A percentile compares a stretch with the other conserved stretches of the same genome.
Evolutionary conservation across 1,140 invertebrate genomes (phyloP).

Genomic region (Arion vulgaris): DNA sequence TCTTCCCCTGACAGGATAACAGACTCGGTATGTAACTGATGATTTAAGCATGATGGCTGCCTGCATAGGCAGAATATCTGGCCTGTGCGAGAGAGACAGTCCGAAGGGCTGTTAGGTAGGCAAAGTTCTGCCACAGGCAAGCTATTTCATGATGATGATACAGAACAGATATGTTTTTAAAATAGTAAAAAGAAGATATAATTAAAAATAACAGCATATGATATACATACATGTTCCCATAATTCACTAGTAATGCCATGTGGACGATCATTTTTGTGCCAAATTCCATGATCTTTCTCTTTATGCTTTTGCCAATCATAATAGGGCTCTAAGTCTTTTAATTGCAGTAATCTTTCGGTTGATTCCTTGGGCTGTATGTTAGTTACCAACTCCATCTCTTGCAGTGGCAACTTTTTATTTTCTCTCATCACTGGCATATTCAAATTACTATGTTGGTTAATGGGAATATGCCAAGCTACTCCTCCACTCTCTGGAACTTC

Average conservation of each 20-base stretch:
- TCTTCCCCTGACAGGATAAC: too few species aligned
- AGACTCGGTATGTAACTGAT: too few species aligned
- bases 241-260: conserved; percentile 13
- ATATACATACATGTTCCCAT: conserved; percentile 15
- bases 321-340: not conserved
- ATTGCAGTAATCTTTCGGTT: not conserved
- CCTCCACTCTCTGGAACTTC: not conserved
- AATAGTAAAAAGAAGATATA: too few species aligned
- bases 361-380: not conserved
- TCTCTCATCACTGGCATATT: not conserved
- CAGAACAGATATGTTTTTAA: too few species aligned
- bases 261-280: conserved; percentile 17
- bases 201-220: not conserved
- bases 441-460: conserved; percentile 12
- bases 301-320: not conserved
- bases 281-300: not conserved
- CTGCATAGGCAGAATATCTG: too few species aligned
- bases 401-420: not conserved
- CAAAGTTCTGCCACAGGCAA: too few species aligned
- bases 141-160: too few species aligned
- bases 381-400: not conserved
- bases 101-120: too few species aligned
- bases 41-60: too few species aligned
- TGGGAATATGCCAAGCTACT: conserved; percentile 28
- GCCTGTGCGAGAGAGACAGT: too few species aligned